These are phyloP conservation scores for Nomada ferruginata DNA, from an alignment of 2,888 invertebrate genomes.

Conservation along the genomic window DNA sequence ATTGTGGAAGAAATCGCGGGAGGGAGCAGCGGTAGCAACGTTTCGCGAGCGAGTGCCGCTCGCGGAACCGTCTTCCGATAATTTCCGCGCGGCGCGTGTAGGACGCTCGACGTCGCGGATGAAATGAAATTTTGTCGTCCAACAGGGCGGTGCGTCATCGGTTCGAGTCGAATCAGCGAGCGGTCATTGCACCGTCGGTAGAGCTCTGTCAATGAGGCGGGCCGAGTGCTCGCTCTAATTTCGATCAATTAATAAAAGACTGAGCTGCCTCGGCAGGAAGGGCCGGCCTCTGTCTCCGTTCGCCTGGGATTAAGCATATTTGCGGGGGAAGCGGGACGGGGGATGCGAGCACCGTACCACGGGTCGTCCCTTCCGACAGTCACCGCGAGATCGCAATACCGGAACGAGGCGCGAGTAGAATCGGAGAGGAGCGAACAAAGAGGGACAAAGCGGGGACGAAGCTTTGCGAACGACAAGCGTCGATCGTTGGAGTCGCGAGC, in stretches of 20 bases:
- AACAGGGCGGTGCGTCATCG: slow-evolving; percentile 76
- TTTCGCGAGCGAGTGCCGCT: slow-evolving; percentile 25
- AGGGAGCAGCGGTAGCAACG: neutral
- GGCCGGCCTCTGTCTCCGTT: slow-evolving; percentile 58
- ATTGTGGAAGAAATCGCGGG: too few species aligned
- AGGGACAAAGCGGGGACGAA: slow-evolving; percentile 1
- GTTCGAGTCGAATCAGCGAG: slow-evolving; percentile 76
- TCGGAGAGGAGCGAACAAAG: neutral
- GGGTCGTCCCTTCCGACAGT: neutral
- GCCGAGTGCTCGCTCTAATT: slow-evolving; percentile 79
- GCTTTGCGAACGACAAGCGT: neutral
- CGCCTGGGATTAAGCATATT: slow-evolving; percentile 54
- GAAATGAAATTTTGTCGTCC: slow-evolving; percentile 79
- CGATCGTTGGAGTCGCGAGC: neutral
- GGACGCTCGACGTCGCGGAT: slow-evolving; percentile 48
- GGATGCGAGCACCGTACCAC: too few species aligned
- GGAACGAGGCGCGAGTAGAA: neutral
- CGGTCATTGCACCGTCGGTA: slow-evolving; percentile 80
- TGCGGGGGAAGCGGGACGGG: slow-evolving; percentile 3
- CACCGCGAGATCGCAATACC: neutral
- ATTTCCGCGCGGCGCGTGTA: slow-evolving; percentile 52
- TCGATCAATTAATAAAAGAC: slow-evolving; percentile 82
- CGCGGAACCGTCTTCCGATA: slow-evolving; percentile 45
- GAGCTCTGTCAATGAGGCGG: slow-evolving; percentile 78
- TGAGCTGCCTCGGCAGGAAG: slow-evolving; percentile 63